Evolutionary conservation across 2,888 invertebrate genomes (phyloP), one percentile per base, ranked within the genome.

Genomic region (Athripsodes cinereus): DNA sequence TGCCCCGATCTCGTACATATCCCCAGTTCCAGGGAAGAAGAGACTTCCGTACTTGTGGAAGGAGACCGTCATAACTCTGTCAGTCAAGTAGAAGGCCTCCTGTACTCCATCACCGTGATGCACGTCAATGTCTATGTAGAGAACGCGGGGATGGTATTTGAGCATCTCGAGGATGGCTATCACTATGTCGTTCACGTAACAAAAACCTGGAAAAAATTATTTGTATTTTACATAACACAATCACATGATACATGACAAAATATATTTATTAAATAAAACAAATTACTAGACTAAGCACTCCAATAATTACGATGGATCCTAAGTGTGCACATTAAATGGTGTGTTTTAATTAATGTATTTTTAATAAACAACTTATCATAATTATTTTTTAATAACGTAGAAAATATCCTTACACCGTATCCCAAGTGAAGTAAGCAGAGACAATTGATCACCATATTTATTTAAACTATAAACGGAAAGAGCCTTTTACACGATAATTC

Each of bases 121-220:
- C 0, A 99, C 98, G 69, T 99, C 99, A 60, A 99, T 99, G 70
- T 99, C 99, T 62, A 99, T 95, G 70, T 99, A 99, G 2, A 99
- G 76, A 1, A 99, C 98, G 59, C 98, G 78, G 0, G 93, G 90
- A 70, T 98, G 92, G 70, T 94, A 92, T 69, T 96, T 96, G 0
- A 99, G 74, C 5, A 99, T 78, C 72, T 99, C 99, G 53, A 98
- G 74, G 67, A 99, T 97, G 1, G 92, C 95, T 67, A 99, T 93
- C 0, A 99, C 99, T 66, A 99, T 99, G 70, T 99, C 99, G 70
- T 99, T 99, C 1, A 99, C 96, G 67, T 99, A 99, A 72, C 99
- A 99, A 72, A 99, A 99, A 1, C 98, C 94, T 81, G 71, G 1
- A 61, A 46, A 40, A 8, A 26, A 26, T 26, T 10, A 26, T 6